Conservation (phyloP, 2,888 invertebrate species). For the Marasmarcha lunaedactyla region DNA sequence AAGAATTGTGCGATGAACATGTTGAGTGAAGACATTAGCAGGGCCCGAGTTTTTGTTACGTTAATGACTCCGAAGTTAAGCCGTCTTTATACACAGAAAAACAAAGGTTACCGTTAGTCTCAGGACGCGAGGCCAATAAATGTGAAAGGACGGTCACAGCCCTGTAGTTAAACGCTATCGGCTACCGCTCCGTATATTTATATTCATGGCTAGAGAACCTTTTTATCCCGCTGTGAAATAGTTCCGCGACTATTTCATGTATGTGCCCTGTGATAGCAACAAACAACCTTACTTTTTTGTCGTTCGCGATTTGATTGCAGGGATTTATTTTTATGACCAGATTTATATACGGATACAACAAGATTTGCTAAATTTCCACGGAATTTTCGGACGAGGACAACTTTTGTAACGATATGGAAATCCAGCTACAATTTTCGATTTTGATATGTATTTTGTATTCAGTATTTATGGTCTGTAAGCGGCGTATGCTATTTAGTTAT, state of each 20-base stretch:
- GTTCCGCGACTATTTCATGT: conserved; percentile 48
- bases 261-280: conserved; percentile 51
- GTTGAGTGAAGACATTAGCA: no score
- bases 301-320: conserved; percentile 61
- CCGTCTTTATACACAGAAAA: neutral
- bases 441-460: neutral
- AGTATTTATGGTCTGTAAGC: no score
- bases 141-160: conserved; percentile 19
- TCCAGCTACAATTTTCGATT: neutral
- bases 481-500: no score
- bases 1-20: no score
- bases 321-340: conserved; percentile 66
- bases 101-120: neutral
- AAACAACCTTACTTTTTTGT: conserved; percentile 60
- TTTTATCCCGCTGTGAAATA: conserved; percentile 47
- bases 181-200: conserved; percentile 40
- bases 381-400: neutral
- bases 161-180: conserved; percentile 34
- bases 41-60: no score
- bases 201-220: conserved; percentile 53
- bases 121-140: neutral
- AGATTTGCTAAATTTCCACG: conserved; percentile 26
- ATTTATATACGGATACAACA: conserved; percentile 57
- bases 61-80: no score
- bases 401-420: conserved; percentile 1